A percentile compares a stretch with the other conserved stretches of the same genome.
Conservation (phyloP, 2,113 vertebrate genomes). For the Morone saxatilis region DNA sequence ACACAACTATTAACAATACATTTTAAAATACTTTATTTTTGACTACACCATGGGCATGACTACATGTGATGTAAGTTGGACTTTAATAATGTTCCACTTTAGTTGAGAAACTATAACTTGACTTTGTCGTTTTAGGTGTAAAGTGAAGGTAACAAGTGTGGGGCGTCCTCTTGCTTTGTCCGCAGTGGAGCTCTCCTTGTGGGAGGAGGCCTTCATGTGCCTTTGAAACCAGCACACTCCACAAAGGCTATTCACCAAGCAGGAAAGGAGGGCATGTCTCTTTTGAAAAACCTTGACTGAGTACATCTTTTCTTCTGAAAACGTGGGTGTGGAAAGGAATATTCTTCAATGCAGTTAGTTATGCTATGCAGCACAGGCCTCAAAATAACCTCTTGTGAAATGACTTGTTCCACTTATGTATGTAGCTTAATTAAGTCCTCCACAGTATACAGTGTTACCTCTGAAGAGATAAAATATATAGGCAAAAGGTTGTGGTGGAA, state of each 20-base stretch:
- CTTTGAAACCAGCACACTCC: slow-evolving; percentile 52
- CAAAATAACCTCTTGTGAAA: slow-evolving; percentile 22
- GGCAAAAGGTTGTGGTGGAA: background rate
- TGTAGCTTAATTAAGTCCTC: background rate
- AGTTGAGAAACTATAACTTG: background rate
- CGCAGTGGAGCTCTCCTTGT: slow-evolving; percentile 38
- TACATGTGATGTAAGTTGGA: background rate
- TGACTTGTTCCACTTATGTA: background rate
- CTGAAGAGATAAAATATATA: background rate
- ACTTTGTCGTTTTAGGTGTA: slow-evolving; percentile 25
- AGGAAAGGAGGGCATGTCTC: slow-evolving; percentile 30
- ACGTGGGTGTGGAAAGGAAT: slow-evolving; percentile 51
- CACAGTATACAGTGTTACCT: background rate
- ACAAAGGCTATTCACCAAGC: slow-evolving; percentile 61
- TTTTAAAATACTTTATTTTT: background rate
- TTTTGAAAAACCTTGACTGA: slow-evolving; percentile 55
- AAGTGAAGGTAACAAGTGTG: slow-evolving; percentile 20
- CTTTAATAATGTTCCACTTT: background rate
- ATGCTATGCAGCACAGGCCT: slow-evolving; percentile 28
- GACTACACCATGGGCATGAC: background rate
- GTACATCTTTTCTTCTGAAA: slow-evolving; percentile 61
- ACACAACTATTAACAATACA: background rate
- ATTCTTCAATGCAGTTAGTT: slow-evolving; percentile 38
- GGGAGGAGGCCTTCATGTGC: slow-evolving; percentile 62
- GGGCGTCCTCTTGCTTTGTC: slow-evolving; percentile 46